These are phyloP conservation scores for Cataglyphis livida DNA, from an alignment of 2,888 invertebrate species.

Conservation along the genomic window DNA sequence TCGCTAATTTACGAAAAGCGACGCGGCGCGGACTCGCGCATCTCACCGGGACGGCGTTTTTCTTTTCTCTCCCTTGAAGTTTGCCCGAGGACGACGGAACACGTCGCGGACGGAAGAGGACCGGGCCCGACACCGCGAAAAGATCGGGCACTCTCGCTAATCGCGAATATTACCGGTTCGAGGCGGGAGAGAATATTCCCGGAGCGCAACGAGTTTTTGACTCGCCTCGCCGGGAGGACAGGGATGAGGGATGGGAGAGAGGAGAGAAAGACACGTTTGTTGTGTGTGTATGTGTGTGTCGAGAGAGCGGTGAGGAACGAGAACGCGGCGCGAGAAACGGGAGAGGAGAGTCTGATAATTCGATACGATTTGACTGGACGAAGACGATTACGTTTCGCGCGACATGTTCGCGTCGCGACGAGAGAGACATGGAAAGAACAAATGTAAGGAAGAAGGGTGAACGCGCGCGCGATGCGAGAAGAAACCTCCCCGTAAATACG, in stretches of 20 bases:
- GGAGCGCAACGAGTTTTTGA: conserved; percentile 50
- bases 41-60: conserved; percentile 33
- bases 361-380: not conserved
- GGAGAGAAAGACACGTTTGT: not conserved
- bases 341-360: conserved; percentile 25
- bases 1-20: conserved; percentile 1
- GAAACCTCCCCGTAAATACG: not conserved
- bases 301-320: conserved; percentile 24
- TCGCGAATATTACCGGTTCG: conserved; percentile 59
- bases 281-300: not conserved
- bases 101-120: not conserved
- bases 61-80: not conserved
- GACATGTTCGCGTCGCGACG: conserved; percentile 29
- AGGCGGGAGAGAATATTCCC: conserved; percentile 25
- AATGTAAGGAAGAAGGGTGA: conserved; percentile 24
- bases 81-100: not conserved
- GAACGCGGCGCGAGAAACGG: conserved; percentile 12
- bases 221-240: conserved; percentile 10
- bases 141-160: conserved; percentile 24
- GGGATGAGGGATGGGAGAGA: not conserved
- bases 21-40: conserved; percentile 1
- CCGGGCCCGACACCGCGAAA: not conserved
- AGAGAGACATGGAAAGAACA: not conserved
- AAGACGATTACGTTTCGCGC: conserved; percentile 29
- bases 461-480: conserved; percentile 43